Evolutionary conservation across 2,888 invertebrate genomes (phyloP).

Genomic region (Latheticus oryzae): DNA sequence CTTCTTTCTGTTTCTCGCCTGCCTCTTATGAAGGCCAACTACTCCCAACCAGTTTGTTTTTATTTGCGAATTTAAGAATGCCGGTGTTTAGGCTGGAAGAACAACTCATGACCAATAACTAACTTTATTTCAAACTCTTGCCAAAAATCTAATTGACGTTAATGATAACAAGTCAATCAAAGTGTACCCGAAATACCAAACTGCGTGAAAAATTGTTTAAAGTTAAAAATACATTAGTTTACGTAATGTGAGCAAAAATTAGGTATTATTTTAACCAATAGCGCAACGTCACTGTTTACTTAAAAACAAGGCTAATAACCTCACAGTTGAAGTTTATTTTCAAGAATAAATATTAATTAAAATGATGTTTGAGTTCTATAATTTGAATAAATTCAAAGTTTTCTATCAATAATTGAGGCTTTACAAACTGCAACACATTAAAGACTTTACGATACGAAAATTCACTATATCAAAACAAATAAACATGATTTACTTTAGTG

Average conservation of each 20-base stretch:
- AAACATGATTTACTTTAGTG: no score
- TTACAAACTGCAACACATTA: no score
- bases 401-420: no score
- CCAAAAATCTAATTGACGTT: constrained; percentile 32
- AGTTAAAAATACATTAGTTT: constrained; percentile 16
- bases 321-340: no score
- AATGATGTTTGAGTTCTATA: no score
- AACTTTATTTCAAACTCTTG: constrained; percentile 9
- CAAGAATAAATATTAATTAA: no score
- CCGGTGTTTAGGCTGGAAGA: constrained; percentile 14
- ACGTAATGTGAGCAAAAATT: constrained; percentile 6
- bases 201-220: neutral
- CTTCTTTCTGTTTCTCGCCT: constrained; percentile 6
- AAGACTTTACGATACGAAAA: no score
- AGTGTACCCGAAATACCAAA: constrained; percentile 6
- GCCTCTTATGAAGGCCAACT: constrained; percentile 25
- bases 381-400: no score
- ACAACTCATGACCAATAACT: constrained; percentile 7
- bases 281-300: constrained; percentile 1
- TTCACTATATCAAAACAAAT: no score
- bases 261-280: neutral
- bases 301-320: constrained; percentile 1
- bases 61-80: constrained; percentile 7
- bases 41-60: constrained; percentile 29
- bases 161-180: constrained; percentile 32